These are phyloP conservation scores for Coptodon rendalli DNA, from an alignment of 2,113 vertebrate genomes.

Conservation along the genomic window DNA sequence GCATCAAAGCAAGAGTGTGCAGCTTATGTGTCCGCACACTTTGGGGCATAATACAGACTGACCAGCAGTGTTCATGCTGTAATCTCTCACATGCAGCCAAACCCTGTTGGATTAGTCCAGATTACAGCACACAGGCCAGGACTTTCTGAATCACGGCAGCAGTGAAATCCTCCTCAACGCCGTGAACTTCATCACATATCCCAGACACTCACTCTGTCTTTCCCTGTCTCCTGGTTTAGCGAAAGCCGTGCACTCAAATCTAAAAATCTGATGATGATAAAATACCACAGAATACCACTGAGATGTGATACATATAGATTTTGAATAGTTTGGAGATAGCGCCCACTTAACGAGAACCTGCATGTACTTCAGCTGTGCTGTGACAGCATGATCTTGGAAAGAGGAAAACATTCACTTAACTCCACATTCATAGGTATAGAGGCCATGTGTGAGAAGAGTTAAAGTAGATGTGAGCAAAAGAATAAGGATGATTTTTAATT, in stretches of 20 bases:
- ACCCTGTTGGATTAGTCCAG: conserved; percentile 49
- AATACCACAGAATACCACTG: neutral
- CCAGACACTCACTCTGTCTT: neutral
- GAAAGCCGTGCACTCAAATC: neutral
- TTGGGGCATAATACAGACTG: neutral
- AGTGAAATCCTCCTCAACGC: conserved; percentile 24
- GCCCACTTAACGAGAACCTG: neutral
- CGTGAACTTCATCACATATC: neutral
- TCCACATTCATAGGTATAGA: neutral
- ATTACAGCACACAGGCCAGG: conserved; percentile 42
- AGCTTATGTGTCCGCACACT: neutral
- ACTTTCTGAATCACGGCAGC: conserved; percentile 11
- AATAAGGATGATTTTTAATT: neutral
- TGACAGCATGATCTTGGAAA: neutral
- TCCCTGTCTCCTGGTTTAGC: neutral
- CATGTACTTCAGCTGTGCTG: neutral
- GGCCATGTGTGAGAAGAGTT: neutral
- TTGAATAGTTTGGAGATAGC: neutral
- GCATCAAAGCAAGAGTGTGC: neutral
- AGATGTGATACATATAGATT: neutral
- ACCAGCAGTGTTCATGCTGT: conserved; percentile 16
- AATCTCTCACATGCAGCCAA: conserved; percentile 47
- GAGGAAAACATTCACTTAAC: neutral
- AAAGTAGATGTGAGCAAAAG: neutral
- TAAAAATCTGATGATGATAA: neutral